These are phyloP conservation scores for Embidobia sp. DNA, from an alignment of 2,888 invertebrate species.

Conservation along the genomic window DNA sequence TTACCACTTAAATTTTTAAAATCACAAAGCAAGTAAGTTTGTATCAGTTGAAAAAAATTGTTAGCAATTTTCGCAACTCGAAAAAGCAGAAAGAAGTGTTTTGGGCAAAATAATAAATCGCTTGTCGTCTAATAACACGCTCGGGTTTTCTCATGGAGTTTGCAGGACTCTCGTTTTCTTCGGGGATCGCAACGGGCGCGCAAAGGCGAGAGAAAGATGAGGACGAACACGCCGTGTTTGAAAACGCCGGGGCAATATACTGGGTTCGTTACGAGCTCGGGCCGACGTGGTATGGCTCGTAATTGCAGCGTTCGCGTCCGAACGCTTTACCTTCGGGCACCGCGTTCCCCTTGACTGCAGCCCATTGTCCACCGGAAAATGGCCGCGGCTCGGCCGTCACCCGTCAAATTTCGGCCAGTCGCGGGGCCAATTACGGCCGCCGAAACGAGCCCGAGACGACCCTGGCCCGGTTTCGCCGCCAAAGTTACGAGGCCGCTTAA, in stretches of 20 bases:
- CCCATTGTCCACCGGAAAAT: conserved; percentile 68
- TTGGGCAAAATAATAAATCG: conserved; percentile 61
- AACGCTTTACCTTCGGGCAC: conserved; percentile 75
- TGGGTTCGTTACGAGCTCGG: conserved; percentile 79
- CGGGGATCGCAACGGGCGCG: conserved; percentile 45
- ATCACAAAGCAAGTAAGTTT: no score
- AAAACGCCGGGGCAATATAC: conserved; percentile 77
- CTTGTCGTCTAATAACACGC: conserved; percentile 62
- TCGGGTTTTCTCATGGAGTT: conserved; percentile 60
- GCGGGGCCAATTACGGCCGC: conserved; percentile 21
- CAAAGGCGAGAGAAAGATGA: conserved; percentile 39
- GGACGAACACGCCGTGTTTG: conserved; percentile 67
- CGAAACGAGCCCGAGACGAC: conserved; percentile 23
- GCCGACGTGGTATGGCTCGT: conserved; percentile 80
- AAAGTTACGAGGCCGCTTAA: conserved; percentile 8
- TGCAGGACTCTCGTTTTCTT: conserved; percentile 60
- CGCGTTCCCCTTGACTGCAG: conserved; percentile 72
- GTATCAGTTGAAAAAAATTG: no score
- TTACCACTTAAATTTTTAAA: no score
- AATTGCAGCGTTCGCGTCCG: conserved; percentile 78
- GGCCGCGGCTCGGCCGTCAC: conserved; percentile 18
- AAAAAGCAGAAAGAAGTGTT: conserved; percentile 54
- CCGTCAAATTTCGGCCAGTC: conserved; percentile 12
- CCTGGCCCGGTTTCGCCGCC: conserved; percentile 29
- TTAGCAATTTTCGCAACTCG: no score